phyloP scores from a whole-genome alignment of 2,797 vertebrate genomes.

The Chaenodraco wilsoni region DNA sequence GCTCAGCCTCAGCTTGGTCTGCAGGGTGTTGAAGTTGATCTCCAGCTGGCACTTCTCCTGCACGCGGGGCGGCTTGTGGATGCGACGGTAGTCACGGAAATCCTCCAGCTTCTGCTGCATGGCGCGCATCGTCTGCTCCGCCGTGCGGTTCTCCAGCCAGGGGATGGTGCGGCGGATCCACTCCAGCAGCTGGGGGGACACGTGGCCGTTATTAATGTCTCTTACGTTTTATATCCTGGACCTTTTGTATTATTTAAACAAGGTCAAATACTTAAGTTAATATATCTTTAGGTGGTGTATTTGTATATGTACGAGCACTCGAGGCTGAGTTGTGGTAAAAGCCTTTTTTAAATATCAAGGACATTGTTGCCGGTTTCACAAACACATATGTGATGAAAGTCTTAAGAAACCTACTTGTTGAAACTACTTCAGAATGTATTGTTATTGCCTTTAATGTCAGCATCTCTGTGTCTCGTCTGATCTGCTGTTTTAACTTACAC shows the following conservation, averaged over 20 bases:
- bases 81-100: constrained; percentile 91
- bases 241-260: too few relatives aligned
- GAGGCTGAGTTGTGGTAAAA: too few relatives aligned
- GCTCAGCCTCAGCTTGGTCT: constrained; percentile 95
- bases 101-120: constrained; percentile 95
- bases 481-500: neutral
- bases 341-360: too few relatives aligned
- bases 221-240: neutral
- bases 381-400: too few relatives aligned
- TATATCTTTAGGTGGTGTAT: too few relatives aligned
- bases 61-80: constrained; percentile 91
- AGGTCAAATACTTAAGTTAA: too few relatives aligned
- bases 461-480: neutral
- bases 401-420: too few relatives aligned
- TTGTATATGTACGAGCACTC: too few relatives aligned
- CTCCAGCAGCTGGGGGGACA: constrained; percentile 85
- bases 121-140: constrained; percentile 89
- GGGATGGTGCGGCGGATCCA: constrained; percentile 93
- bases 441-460: neutral
- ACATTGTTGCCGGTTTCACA: too few relatives aligned
- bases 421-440: too few relatives aligned
- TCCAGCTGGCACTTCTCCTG: constrained; percentile 98
- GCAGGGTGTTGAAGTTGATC: constrained; percentile 99
- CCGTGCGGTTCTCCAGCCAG: constrained; percentile 91
- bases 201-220: fast-evolving